Base-by-base conservation (phyloP, 2,888 invertebrate species). In the Frankliniella intonsa region DNA sequence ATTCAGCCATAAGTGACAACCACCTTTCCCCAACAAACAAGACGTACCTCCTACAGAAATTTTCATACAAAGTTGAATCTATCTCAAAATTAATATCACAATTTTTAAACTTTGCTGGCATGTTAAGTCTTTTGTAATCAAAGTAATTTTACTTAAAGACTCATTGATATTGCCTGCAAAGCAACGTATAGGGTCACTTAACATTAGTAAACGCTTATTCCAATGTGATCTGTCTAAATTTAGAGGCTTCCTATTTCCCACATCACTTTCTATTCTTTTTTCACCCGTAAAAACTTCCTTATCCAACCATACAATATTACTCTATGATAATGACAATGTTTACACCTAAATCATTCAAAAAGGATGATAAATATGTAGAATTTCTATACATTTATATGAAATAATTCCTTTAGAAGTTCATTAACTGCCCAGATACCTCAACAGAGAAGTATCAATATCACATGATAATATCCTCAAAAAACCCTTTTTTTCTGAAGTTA, bases 1-100 rank as follows among this genome's bases (percentile, higher is more conserved):
- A 76, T 76, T 76, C 69, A 76, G 69, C 69, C 69, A 76, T 25
- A n/a, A 22, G 22, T 76, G 69, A 76, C 69, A 76, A 76, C 69
- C 69, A 25, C 10, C 25, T 76, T 25, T 76, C 69, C 25, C 25
- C 3, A 25, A 55, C 7, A 22, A 76, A 25, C 22, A 76, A 25
- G 69, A 76, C 22, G 25, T 12, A 25, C 25, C 25, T 25, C 69
- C 69, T 25, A 22, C 69, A 76, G 69, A 22, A 76, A 76, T n/a
- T 76, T 76, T 76, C 69, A 25, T 76, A 76, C 69, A 76, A 76
- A 76, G 22, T 76, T 76, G 69, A 76, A 76, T 25, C 69, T 76
- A 76, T 76, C 69, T 76, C 69, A 76, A 76, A 76, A 76, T 76
- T 76, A 76, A 76, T 76, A 76, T 76, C 69, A 76, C 69, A 76